A percentile compares a stretch with the other conserved stretches of the same genome.
These are phyloP conservation scores for Amphipyra berbera DNA, from an alignment of 2,888 invertebrate species.

Conservation along the genomic window DNA sequence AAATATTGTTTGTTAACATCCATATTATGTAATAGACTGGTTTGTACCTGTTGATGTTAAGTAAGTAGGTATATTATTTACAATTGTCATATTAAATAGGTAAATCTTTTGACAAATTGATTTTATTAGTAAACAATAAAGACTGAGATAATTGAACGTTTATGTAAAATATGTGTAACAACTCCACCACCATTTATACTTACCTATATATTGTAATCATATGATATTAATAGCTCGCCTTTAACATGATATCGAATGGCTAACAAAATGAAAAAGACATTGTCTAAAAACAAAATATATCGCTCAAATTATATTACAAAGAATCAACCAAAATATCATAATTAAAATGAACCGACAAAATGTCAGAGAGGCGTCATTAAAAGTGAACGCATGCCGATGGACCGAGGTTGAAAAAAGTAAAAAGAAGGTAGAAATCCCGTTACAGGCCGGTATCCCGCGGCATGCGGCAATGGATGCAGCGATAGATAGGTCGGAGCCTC, in stretches of 20 bases:
- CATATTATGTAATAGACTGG: conserved; percentile 34
- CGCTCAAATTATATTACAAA: background rate
- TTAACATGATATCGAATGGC: too few species aligned
- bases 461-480: conserved; percentile 53
- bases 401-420: conserved; percentile 80
- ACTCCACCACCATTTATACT: too few species aligned
- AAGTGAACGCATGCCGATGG: conserved; percentile 83
- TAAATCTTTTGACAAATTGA: background rate
- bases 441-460: conserved; percentile 79
- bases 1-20: conserved; percentile 50
- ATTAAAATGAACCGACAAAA: conserved; percentile 25
- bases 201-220: background rate
- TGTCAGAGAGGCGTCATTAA: conserved; percentile 74
- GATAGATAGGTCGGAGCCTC: conserved; percentile 50
- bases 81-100: conserved; percentile 4
- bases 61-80: conserved; percentile 18
- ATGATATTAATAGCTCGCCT: background rate
- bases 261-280: too few species aligned
- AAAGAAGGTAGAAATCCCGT: conserved; percentile 83
- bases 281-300: background rate
- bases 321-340: conserved; percentile 1
- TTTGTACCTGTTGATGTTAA: conserved; percentile 30
- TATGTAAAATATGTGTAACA: too few species aligned
- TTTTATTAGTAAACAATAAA: background rate
- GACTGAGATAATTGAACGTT: too few species aligned